These are phyloP conservation scores for Hydroisotoma schaefferi DNA, from an alignment of 2,888 invertebrate species.

Conservation along the genomic window DNA sequence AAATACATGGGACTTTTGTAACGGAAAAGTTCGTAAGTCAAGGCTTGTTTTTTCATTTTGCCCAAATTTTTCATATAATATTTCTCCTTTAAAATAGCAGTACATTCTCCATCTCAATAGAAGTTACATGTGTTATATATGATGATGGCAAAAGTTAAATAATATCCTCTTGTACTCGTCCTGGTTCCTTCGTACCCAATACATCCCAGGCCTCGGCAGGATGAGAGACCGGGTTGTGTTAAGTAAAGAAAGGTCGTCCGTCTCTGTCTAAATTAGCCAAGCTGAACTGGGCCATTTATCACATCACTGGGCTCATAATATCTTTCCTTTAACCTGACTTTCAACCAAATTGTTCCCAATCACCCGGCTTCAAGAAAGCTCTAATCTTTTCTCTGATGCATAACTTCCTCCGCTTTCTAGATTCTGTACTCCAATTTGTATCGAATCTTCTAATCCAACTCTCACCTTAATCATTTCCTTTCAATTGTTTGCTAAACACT, in stretches of 20 bases:
- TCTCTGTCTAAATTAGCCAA: conserved; percentile 19
- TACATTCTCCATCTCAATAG: no score
- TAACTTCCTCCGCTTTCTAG: no score
- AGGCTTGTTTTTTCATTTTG: conserved; percentile 9
- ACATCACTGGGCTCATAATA: background rate
- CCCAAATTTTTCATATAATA: background rate
- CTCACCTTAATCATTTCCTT: no score
- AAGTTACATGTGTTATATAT: no score
- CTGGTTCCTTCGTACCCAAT: background rate
- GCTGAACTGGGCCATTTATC: conserved; percentile 4
- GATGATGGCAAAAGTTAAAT: no score
- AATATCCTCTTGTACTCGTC: no score
- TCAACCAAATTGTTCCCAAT: no score
- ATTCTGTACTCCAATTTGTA: no score
- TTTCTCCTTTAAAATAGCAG: background rate
- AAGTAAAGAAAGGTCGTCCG: conserved; percentile 10
- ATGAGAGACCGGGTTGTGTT: background rate
- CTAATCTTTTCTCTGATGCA: no score
- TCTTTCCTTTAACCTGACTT: background rate
- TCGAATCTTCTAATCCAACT: no score
- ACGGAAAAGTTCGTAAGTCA: conserved; percentile 8
- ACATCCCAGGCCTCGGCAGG: background rate
- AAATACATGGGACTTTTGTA: conserved; percentile 14
- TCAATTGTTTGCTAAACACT: no score
- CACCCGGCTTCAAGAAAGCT: no score